Percentiles rank a stretch among this genome's conserved stretches.
phyloP scores from a whole-genome alignment of 2,797 vertebrate genomes.

The Ispidina lecontei region DNA sequence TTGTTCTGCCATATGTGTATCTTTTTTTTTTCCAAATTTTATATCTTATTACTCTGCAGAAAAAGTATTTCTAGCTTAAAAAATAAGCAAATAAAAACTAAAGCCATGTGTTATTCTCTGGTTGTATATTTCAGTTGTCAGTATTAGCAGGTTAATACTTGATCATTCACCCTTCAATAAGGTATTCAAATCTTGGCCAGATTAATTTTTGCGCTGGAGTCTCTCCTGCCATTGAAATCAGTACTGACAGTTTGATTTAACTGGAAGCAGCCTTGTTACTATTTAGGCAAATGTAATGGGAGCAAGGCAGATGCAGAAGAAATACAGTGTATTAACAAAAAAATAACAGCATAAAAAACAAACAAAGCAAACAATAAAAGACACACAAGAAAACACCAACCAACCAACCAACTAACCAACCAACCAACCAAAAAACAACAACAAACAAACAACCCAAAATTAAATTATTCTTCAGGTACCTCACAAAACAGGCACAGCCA shows the following conservation, averaged over 20 bases:
- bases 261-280: not conserved
- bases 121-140: not conserved
- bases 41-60: not conserved
- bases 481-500: not conserved
- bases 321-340: not conserved
- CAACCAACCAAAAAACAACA: too few species aligned
- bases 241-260: not conserved
- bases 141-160: not conserved
- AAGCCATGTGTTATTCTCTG: not conserved
- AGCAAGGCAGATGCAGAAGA: not conserved
- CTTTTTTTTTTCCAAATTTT: not conserved
- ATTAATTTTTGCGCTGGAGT: not conserved
- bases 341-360: too few species aligned
- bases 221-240: not conserved
- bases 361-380: too few species aligned
- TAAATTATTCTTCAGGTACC: not conserved
- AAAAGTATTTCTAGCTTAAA: not conserved
- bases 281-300: not conserved
- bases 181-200: not conserved
- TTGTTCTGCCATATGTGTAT: not conserved
- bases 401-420: too few species aligned
- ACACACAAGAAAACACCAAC: too few species aligned
- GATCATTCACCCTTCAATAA: not conserved
- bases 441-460: not conserved
- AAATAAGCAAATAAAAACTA: not conserved